Evolutionary conservation across 1,140 invertebrate species (phyloP).

Genomic region (Yoshiicerus persimilis): DNA sequence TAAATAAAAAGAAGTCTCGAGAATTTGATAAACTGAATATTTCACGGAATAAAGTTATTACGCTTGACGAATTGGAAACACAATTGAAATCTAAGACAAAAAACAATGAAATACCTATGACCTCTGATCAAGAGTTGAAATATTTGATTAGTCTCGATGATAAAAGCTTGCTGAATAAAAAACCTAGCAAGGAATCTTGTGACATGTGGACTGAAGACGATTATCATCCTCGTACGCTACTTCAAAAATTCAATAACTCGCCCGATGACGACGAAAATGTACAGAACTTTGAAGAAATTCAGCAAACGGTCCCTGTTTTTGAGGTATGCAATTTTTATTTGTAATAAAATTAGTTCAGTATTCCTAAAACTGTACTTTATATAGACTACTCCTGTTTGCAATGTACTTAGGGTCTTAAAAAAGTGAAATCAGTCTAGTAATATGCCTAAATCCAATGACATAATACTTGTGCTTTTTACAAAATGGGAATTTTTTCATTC

Average conservation of each 20-base stretch:
- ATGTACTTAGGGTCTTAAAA: too few species aligned
- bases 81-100: background rate
- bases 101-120: too few species aligned
- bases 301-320: too few species aligned
- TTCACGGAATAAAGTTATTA: background rate
- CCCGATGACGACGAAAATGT: background rate
- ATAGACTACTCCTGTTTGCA: too few species aligned
- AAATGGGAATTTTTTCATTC: background rate
- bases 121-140: background rate
- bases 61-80: slow-evolving; percentile 27
- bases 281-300: too few species aligned
- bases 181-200: background rate
- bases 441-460: too few species aligned
- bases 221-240: background rate
- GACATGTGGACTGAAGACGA: background rate
- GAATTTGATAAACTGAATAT: background rate
- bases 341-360: too few species aligned
- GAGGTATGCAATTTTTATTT: too few species aligned
- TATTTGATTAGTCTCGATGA: background rate
- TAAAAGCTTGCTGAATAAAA: background rate
- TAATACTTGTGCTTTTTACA: too few species aligned
- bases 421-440: too few species aligned
- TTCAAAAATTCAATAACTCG: background rate
- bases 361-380: too few species aligned
- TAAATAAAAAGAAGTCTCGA: background rate